phyloP scores from a whole-genome alignment of 1,140 invertebrate species.

The Tribolium madens region DNA sequence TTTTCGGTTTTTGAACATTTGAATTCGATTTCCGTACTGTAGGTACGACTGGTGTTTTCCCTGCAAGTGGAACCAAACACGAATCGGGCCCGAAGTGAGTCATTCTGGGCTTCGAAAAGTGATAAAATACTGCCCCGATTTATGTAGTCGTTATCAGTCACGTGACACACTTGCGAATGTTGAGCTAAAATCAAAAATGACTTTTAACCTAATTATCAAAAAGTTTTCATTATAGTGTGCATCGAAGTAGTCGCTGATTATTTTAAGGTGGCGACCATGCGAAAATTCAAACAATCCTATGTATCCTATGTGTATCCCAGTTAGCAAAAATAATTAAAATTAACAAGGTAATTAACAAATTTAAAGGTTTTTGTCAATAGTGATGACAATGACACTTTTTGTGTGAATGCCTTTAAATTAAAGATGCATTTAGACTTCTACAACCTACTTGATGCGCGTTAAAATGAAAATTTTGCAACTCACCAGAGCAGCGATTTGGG shows the following conservation, averaged over 20 bases:
- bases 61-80: neutral
- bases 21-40: conserved; percentile 13
- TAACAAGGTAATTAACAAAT: too few relatives aligned
- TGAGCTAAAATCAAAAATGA: conserved; percentile 7
- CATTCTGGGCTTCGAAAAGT: neutral
- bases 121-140: conserved; percentile 25
- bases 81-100: neutral
- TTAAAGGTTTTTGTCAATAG: too few relatives aligned
- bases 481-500: conserved; percentile 10
- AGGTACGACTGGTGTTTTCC: neutral
- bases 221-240: neutral
- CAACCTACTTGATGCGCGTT: too few relatives aligned
- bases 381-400: too few relatives aligned
- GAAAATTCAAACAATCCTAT: too few relatives aligned
- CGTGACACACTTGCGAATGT: conserved; percentile 33
- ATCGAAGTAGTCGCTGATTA: neutral
- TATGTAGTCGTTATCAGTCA: neutral
- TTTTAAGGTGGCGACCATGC: too few relatives aligned
- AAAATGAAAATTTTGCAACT: neutral
- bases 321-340: too few relatives aligned
- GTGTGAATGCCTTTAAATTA: too few relatives aligned
- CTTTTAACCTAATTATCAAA: neutral
- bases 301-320: too few relatives aligned
- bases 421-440: too few relatives aligned
- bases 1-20: conserved; percentile 20